These are phyloP conservation scores for Australoheros facetus DNA, from an alignment of 2,797 vertebrate species.

Conservation along the genomic window DNA sequence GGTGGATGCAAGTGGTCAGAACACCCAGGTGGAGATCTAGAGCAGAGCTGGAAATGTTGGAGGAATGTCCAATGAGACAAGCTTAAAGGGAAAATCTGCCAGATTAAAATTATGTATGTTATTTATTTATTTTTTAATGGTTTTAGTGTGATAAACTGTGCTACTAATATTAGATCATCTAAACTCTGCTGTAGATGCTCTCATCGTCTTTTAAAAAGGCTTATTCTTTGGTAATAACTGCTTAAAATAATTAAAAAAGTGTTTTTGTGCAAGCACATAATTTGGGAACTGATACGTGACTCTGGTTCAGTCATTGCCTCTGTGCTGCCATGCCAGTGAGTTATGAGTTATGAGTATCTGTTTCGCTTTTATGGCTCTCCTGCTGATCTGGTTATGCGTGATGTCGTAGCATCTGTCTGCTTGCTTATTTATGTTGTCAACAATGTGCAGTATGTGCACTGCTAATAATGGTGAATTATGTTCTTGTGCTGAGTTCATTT, in stretches of 20 bases:
- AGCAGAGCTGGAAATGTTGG: not conserved
- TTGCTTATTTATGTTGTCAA: constrained; percentile 18
- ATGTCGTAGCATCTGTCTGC: constrained; percentile 24
- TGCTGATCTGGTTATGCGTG: constrained; percentile 9
- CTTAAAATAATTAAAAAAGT: not conserved
- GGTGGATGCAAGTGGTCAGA: not conserved
- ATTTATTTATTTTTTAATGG: not conserved
- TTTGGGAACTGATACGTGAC: not conserved
- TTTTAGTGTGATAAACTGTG: not conserved
- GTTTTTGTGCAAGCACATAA: not conserved
- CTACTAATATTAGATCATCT: not conserved
- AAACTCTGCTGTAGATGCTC: not conserved
- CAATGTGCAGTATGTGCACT: not conserved
- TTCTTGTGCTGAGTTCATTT: not conserved
- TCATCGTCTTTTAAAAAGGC: not conserved
- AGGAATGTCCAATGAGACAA: not conserved
- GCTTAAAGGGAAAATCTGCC: not conserved
- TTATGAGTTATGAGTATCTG: constrained; percentile 15
- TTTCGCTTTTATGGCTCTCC: constrained; percentile 25
- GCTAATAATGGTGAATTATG: not conserved
- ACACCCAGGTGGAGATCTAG: not conserved
- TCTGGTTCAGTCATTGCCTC: not conserved
- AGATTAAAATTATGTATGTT: not conserved
- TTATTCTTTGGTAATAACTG: not conserved
- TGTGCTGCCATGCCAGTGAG: not conserved